These are phyloP conservation scores for human DNA, from an alignment of 2,113 vertebrate genomes.

Conservation along the genomic window GRCh38 chr11:34197501-34198000, in stretches of 20 bases:
- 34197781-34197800: constrained; percentile 52
- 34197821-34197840: neutral
- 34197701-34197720: neutral
- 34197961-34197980: neutral
- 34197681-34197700: neutral
- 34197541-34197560: neutral
- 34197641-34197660: neutral
- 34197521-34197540: constrained; percentile 98
- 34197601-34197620: neutral
- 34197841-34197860: neutral
- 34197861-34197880: neutral
- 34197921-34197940: neutral
- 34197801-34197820: constrained; percentile 74
- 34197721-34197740: constrained; percentile 58
- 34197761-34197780: constrained; percentile 28
- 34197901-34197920: neutral
- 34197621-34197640: neutral
- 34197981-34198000: rapidly evolving
- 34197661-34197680: neutral
- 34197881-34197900: neutral
- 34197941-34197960: neutral
- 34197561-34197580: neutral
- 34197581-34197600: neutral
- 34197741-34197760: constrained; percentile 28
- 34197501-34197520: constrained; percentile 99